A percentile compares a stretch with the other conserved stretches of the same genome.
Conservation (phyloP, 2,113 vertebrate genomes). For the Oophaga pumilio region DNA sequence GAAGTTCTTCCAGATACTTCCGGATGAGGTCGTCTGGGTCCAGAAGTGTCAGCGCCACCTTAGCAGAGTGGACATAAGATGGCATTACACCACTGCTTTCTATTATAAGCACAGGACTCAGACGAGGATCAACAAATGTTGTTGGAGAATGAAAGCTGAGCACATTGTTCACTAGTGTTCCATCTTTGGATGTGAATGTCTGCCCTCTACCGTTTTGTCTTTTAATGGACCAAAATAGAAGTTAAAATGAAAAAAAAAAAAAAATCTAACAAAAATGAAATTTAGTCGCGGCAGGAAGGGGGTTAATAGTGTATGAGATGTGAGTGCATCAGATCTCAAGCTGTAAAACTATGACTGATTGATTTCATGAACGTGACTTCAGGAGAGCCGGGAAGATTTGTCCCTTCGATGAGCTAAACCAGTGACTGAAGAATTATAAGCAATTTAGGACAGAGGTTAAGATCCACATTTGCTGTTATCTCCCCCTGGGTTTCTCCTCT, state of each 20-base stretch:
- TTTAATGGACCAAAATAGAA: too few species aligned
- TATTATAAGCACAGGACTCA: too few species aligned
- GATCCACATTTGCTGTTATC: neutral
- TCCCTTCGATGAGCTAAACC: neutral
- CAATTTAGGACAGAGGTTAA: neutral
- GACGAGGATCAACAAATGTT: too few species aligned
- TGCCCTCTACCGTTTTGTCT: too few species aligned
- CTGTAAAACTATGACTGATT: neutral
- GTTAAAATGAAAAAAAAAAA: too few species aligned
- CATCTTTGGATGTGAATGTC: too few species aligned
- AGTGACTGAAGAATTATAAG: neutral
- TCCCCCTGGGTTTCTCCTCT: neutral
- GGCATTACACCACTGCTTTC: neutral
- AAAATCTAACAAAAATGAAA: too few species aligned
- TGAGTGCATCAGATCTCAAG: neutral
- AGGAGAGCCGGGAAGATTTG: neutral
- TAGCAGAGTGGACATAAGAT: conserved; percentile 50
- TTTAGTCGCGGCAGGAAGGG: too few species aligned
- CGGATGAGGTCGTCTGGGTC: conserved; percentile 71
- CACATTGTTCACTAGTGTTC: too few species aligned
- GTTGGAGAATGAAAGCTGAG: too few species aligned
- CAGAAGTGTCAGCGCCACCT: conserved; percentile 71
- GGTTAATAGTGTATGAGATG: neutral
- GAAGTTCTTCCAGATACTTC: conserved; percentile 81
- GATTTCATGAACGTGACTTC: neutral